These are phyloP conservation scores for Meles meles DNA, from an alignment of 2,113 vertebrate species.

Conservation along the genomic window DNA sequence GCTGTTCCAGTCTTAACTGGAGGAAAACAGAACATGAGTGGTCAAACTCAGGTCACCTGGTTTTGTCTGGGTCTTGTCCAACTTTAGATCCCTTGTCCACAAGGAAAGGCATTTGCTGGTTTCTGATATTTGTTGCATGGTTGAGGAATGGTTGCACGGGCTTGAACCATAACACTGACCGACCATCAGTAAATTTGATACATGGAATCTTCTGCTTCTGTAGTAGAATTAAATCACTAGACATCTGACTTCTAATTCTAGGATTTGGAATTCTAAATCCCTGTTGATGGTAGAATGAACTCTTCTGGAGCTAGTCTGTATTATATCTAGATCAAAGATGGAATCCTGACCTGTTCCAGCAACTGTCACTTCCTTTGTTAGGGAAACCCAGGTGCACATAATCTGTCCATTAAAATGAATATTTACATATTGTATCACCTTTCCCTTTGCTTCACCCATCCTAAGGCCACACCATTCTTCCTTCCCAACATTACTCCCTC, in stretches of 20 bases:
- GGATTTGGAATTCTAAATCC: neutral
- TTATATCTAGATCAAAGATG: no score
- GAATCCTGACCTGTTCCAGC: no score
- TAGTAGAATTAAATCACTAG: neutral
- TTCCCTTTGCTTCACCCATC: neutral
- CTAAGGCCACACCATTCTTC: neutral
- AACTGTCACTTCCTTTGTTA: neutral
- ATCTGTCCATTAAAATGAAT: neutral
- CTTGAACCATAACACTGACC: no score
- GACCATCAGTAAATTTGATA: neutral
- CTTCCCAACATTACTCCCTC: neutral
- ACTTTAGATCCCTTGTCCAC: neutral
- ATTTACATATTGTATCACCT: fast-evolving
- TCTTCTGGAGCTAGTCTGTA: neutral
- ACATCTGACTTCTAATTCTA: neutral
- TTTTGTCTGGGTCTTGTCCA: neutral
- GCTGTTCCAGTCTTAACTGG: neutral
- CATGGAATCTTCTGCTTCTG: neutral
- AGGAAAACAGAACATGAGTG: neutral
- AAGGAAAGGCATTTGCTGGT: neutral
- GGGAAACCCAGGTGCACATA: neutral
- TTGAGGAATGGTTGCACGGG: neutral
- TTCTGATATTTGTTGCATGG: neutral
- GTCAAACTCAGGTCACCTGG: neutral
- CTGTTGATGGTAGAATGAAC: neutral